These are phyloP conservation scores for Sepiola atlantica DNA, from an alignment of 2,888 invertebrate genomes.

Conservation along the genomic window DNA sequence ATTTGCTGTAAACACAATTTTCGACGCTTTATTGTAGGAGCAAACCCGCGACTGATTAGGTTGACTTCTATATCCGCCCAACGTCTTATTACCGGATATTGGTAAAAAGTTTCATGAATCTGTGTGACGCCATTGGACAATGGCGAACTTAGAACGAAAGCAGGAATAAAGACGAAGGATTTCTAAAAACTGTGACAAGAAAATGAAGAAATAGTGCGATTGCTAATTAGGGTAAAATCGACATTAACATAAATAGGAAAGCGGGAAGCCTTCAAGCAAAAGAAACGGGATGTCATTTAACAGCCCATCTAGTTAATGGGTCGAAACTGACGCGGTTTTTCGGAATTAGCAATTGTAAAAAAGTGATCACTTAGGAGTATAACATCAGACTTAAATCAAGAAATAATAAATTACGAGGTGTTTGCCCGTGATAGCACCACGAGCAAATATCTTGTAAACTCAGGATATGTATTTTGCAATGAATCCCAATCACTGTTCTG, in stretches of 20 bases:
- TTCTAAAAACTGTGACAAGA: neutral
- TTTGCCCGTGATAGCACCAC: too few species aligned
- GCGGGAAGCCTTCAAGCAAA: neutral
- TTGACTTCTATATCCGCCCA: neutral
- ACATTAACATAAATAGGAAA: constrained; percentile 12
- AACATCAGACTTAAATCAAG: too few species aligned
- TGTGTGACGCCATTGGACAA: neutral
- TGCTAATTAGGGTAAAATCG: neutral
- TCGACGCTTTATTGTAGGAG: neutral
- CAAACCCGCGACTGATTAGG: neutral
- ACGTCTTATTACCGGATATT: neutral
- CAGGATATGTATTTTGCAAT: too few species aligned
- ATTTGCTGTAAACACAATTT: constrained; percentile 13
- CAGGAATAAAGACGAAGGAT: neutral
- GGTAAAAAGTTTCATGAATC: neutral
- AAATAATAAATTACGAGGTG: too few species aligned
- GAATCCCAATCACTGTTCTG: too few species aligned
- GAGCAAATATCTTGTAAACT: too few species aligned
- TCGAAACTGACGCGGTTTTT: neutral
- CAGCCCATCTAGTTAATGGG: neutral
- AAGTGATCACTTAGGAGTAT: neutral
- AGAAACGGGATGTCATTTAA: neutral
- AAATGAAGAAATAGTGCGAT: constrained; percentile 16
- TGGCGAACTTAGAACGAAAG: neutral
- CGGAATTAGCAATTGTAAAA: neutral